These are phyloP conservation scores for Xiphias gladius DNA, from an alignment of 2,113 vertebrate species.

Conservation along the genomic window DNA sequence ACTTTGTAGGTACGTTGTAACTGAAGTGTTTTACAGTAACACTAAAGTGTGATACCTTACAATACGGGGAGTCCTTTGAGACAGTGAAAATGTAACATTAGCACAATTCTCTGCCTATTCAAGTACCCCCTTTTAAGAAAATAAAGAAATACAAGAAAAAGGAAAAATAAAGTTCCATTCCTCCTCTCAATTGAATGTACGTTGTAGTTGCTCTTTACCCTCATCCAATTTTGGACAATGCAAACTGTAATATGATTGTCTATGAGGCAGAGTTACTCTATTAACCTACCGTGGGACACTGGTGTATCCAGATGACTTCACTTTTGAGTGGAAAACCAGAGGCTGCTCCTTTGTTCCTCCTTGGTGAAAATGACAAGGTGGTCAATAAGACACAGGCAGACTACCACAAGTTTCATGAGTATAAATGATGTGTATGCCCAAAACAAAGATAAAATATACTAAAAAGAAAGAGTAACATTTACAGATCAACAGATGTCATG, in stretches of 20 bases:
- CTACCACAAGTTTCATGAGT: neutral
- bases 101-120: no score
- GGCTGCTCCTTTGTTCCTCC: constrained; percentile 82
- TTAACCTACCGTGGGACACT: constrained; percentile 83
- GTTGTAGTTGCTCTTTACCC: neutral
- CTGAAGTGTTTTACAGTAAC: neutral
- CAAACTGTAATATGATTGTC: constrained; percentile 9
- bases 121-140: neutral
- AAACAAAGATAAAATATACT: neutral
- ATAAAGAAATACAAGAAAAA: neutral
- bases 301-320: constrained; percentile 91
- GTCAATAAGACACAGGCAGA: constrained; percentile 15
- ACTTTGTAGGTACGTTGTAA: neutral
- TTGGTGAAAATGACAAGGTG: constrained; percentile 46
- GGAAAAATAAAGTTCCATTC: neutral
- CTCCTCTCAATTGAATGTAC: neutral
- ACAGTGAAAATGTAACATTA: no score
- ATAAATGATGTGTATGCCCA: neutral
- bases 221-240: neutral
- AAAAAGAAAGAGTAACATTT: neutral
- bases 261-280: neutral
- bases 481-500: neutral
- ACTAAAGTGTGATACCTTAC: neutral
- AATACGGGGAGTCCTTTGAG: no score
- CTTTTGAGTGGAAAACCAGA: constrained; percentile 88